phyloP scores from a whole-genome alignment of 2,113 vertebrate genomes.

The Carettochelys insculpta region DNA sequence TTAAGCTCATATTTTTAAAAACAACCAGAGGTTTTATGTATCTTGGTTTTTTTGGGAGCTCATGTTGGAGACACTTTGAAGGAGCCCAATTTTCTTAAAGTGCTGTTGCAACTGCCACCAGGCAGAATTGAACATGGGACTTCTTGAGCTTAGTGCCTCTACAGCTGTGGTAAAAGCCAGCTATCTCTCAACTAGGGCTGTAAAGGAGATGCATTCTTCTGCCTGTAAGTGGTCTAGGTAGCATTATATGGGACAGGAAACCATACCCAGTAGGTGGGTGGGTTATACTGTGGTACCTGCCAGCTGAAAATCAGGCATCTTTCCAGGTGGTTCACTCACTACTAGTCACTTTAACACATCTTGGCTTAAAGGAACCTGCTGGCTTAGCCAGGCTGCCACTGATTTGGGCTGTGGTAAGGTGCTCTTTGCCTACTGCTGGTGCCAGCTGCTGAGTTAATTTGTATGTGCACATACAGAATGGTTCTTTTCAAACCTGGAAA shows the following conservation, averaged over 20 bases:
- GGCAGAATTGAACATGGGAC: too few species aligned
- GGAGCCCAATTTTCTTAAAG: not conserved
- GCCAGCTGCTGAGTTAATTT: not conserved
- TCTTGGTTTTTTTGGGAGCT: not conserved
- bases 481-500: not conserved
- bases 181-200: too few species aligned
- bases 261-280: too few species aligned
- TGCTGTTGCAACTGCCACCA: too few species aligned
- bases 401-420: not conserved
- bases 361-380: not conserved
- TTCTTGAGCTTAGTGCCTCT: too few species aligned
- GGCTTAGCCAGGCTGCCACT: not conserved
- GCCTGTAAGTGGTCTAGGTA: too few species aligned
- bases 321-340: not conserved
- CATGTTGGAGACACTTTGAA: not conserved
- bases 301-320: not conserved
- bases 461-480: not conserved
- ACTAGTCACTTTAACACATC: not conserved
- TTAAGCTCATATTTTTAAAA: not conserved
- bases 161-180: too few species aligned
- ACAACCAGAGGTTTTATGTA: not conserved
- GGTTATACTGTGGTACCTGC: too few species aligned
- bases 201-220: too few species aligned
- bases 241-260: too few species aligned
- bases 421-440: not conserved